Evolutionary conservation across 2,797 vertebrate species (phyloP).

Genomic region (Aulostomus chinensis): DNA sequence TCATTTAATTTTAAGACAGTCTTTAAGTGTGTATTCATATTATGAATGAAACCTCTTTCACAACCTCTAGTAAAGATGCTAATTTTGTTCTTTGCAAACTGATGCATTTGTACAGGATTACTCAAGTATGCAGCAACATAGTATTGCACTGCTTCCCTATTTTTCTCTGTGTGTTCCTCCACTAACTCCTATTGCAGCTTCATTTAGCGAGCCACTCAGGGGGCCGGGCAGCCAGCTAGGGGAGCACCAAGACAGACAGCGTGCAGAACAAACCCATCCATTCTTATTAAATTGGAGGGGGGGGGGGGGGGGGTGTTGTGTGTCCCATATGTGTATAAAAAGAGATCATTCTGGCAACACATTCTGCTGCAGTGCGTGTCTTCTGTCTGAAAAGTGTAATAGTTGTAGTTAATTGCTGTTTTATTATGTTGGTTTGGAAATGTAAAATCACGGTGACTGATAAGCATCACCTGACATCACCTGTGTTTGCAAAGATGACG

Average conservation of each 20-base stretch:
- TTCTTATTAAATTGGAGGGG: conserved; percentile 88
- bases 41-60: background rate
- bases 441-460: background rate
- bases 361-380: background rate
- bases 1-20: background rate
- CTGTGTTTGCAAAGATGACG: too few relatives aligned
- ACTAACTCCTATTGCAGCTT: conserved; percentile 74
- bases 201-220: conserved; percentile 84
- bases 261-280: conserved; percentile 87
- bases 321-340: background rate
- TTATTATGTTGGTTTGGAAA: too few relatives aligned
- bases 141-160: background rate
- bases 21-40: background rate
- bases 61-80: background rate
- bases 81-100: too few relatives aligned
- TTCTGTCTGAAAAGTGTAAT: background rate
- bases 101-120: too few relatives aligned
- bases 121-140: conserved; percentile 8
- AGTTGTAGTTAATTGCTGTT: background rate
- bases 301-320: conserved; percentile 25
- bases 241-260: conserved; percentile 52
- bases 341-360: background rate
- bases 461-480: too few relatives aligned
- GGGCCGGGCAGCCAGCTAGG: conserved; percentile 47
- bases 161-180: conserved; percentile 23